Evolutionary conservation across 2,888 invertebrate species (phyloP), one percentile per base, ranked within the genome.

Genomic region (Rotaria sp.): DNA sequence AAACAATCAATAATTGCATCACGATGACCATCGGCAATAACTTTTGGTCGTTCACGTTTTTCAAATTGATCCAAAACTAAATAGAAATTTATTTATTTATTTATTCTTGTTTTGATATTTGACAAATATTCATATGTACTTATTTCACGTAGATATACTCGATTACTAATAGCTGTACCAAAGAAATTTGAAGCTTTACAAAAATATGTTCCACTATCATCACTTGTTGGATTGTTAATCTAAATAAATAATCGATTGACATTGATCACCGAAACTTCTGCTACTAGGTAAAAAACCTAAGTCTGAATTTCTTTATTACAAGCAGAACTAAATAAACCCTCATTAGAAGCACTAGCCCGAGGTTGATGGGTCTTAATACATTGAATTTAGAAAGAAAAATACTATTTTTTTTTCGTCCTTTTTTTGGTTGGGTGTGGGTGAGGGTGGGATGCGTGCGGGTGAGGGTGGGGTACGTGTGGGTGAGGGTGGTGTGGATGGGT

Each of bases 1-100:
- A 86, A 75, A 85, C 86, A 86, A 30, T 86, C 85, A n/a, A 86
- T 85, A 45, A 86, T 85, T 2, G 85, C 59, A 45, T 86, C 86
- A 59, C 86, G 85, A 30, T 85, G 85, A 38, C 86, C 86, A 75
- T 84, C 85, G 8, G 86, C 86, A 84, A 86, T 85, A 48, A 86
- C 86, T 85, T 80, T 85, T 41, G 86, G 86, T n/a, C 86, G 41
- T 59, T 86, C 86, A 26, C 86, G 86, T 38, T 86, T 86, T 75
- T 86, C 86, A 45, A 86, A 86, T 55, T 85, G 74, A 15, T 75
- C 86, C 21, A 86, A 41, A 30, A 75, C 86, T 80, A 80, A 80
- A 80, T 5, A 41, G 35, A 38, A 75, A 38, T 30, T 59, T 15
- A 30, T 4, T 15, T 4, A 15, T 4, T 15, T 30, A 15, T 3